These are phyloP conservation scores for Cervus canadensis DNA, from an alignment of 2,113 vertebrate genomes.

Conservation along the genomic window DNA sequence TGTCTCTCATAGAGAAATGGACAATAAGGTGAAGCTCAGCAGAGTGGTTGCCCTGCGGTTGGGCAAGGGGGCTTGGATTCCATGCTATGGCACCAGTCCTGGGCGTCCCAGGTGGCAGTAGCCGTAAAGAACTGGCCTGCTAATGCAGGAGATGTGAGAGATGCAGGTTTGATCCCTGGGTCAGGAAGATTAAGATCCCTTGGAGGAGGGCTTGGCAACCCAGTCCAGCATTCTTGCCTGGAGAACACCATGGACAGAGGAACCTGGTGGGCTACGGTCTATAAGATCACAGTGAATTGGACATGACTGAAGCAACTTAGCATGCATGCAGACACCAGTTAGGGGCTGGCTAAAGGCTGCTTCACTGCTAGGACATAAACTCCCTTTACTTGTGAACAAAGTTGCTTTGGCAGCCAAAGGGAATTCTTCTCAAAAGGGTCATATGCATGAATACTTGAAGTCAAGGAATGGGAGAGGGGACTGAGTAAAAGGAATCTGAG, in stretches of 20 bases:
- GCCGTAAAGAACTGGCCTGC: neutral
- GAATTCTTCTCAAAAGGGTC: neutral
- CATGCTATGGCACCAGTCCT: neutral
- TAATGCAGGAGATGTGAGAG: neutral
- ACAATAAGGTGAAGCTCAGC: neutral
- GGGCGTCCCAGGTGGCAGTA: neutral
- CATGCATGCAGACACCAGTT: neutral
- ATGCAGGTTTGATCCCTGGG: neutral
- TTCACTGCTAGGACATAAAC: neutral
- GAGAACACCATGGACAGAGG: neutral
- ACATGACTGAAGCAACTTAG: neutral
- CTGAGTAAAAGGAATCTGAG: neutral
- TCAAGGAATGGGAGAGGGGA: neutral
- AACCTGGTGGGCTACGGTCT: neutral
- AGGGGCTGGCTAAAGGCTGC: neutral
- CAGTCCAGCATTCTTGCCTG: neutral
- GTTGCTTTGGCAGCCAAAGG: neutral
- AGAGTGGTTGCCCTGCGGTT: neutral
- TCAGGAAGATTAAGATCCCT: neutral
- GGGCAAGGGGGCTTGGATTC: neutral
- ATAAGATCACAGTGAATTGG: neutral
- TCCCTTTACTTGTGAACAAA: neutral
- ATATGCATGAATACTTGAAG: neutral
- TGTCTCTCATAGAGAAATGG: neutral
- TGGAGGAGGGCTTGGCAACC: neutral